Evolutionary conservation across 2,113 vertebrate species (phyloP), one percentile per base, ranked within the genome.

Genomic region (Notarius lentiginosus): DNA sequence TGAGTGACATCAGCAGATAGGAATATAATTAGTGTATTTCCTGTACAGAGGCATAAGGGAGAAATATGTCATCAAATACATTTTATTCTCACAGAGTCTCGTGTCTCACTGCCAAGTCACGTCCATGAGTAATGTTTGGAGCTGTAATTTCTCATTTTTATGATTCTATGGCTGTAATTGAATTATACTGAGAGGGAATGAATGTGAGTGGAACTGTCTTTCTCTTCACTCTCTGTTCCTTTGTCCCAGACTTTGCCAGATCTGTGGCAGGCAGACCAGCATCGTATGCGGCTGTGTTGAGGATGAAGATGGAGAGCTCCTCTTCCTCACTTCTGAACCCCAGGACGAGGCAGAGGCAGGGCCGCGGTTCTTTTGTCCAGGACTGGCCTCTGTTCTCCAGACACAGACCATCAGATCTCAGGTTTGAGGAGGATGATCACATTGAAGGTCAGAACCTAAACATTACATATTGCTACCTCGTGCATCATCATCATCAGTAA

Each of bases 261-360:
- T 95, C 95, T 41, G 95, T 96, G 88, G 95, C 96, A 34, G 94
- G 94, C 30, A 90, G 96, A 81, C 95, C 96, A 0, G 93, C 97
- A 47, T 95, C 97, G 22, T 97, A 98, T 80, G 95, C 96, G 86
- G 95, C 97, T 51, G 94, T 98, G 80, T 86, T 98, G 89, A 95
- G 96, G 91, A 96, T 97, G 92, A 98, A 95, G 94, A 91, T 95
- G 11, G 96, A 95, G 86, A 96, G 96, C 87, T 96, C 96, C 11
- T 93, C 95, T 2, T 88, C 89, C 65, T 94, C 97, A 63, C 63
- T 94, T 79, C 94, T 96, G 87, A 95, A 90, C 89, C 93, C 96
- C 56, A 96, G 95, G 90, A 91, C 85, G 90, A 95, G 96, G 93
- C 93, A 95, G 56, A 94, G 94, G 77, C 94, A 95, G 83, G 93